Percentiles rank a stretch among this genome's conserved stretches.
These are phyloP conservation scores for Synaphobranchus kaupii DNA, from an alignment of 2,797 vertebrate genomes.

Conservation along the genomic window DNA sequence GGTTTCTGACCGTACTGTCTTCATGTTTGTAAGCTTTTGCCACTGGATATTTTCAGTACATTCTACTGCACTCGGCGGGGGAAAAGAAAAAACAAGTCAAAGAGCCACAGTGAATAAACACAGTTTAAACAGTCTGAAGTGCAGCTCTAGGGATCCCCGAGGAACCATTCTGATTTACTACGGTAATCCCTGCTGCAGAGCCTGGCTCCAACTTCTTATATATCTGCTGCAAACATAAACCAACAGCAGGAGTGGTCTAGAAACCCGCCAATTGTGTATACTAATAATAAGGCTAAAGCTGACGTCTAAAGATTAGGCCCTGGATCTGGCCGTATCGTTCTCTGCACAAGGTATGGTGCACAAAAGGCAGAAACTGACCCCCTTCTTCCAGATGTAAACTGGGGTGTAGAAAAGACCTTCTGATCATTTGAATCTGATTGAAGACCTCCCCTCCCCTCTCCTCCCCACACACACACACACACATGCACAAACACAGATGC, in stretches of 20 bases:
- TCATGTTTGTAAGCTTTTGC: neutral
- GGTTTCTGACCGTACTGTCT: neutral
- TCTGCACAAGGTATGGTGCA: slow-evolving; percentile 52
- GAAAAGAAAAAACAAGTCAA: neutral
- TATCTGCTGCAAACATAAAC: slow-evolving; percentile 70
- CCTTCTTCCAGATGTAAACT: slow-evolving; percentile 32
- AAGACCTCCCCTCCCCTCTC: neutral
- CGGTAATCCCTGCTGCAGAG: slow-evolving; percentile 60
- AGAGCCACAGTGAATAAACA: slow-evolving; percentile 3
- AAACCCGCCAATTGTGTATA: slow-evolving; percentile 60
- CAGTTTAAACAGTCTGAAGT: neutral
- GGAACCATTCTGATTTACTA: slow-evolving; percentile 10
- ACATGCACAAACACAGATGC: neutral
- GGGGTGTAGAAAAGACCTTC: neutral
- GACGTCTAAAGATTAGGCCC: slow-evolving; percentile 63
- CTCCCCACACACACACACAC: neutral
- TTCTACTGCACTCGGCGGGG: neutral
- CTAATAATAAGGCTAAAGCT: slow-evolving; percentile 68
- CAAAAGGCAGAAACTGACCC: slow-evolving; percentile 58
- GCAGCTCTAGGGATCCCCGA: neutral
- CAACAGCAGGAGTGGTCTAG: slow-evolving; percentile 61
- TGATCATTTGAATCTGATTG: neutral
- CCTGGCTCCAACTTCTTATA: slow-evolving; percentile 45
- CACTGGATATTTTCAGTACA: neutral
- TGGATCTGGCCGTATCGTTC: slow-evolving; percentile 7